Evolutionary conservation across 2,113 vertebrate genomes (phyloP).

Genomic region (Perca flavescens): DNA sequence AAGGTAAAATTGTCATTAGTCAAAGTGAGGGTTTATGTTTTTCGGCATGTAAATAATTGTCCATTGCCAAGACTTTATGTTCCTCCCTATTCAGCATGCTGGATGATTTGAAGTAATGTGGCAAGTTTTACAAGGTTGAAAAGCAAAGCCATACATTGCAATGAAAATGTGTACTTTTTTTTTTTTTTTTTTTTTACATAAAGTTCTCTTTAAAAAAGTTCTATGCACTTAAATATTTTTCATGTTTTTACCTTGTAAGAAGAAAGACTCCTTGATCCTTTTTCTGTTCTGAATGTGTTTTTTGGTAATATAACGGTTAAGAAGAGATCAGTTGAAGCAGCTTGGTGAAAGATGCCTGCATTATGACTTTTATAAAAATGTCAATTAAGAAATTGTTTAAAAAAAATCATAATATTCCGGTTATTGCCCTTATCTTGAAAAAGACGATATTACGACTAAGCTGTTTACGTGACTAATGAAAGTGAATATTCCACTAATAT

Average conservation of each 20-base stretch:
- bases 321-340: not conserved
- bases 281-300: too few relatives aligned
- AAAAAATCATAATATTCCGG: too few relatives aligned
- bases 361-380: too few relatives aligned
- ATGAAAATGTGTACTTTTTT: not conserved
- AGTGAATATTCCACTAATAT: too few relatives aligned
- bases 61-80: not conserved
- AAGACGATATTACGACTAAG: too few relatives aligned
- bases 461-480: too few relatives aligned
- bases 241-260: not conserved
- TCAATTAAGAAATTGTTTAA: too few relatives aligned
- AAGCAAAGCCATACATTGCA: not conserved
- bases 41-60: not conserved
- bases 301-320: not conserved
- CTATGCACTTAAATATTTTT: too few relatives aligned
- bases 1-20: not conserved
- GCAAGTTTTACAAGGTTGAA: too few relatives aligned
- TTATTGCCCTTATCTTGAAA: too few relatives aligned
- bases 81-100: not conserved
- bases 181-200: too few relatives aligned
- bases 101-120: not conserved
- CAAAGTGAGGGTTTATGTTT: not conserved
- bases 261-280: not conserved
- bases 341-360: too few relatives aligned
- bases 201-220: not conserved